Evolutionary conservation across 2,113 vertebrate genomes (phyloP), one percentile per base, ranked within the genome.

Genomic region (Gobius niger): DNA sequence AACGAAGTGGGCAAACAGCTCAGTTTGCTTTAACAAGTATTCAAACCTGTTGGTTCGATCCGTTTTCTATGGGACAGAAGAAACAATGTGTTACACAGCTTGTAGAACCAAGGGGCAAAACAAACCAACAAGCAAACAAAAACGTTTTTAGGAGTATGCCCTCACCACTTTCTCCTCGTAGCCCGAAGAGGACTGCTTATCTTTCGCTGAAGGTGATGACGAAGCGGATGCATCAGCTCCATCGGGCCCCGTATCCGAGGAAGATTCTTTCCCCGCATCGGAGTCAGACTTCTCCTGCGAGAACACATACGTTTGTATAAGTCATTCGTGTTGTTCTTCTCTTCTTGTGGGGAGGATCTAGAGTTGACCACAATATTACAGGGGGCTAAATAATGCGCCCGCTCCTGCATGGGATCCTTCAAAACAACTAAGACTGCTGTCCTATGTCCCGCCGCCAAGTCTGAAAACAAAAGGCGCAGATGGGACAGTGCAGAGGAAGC

Each of bases 101-200:
- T 34, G 12, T 14, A 14, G 12, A 34, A 13, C 24, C 4, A 11
- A 24, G 9, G 51, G 15, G 9, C 1, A 52, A 52, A n/a, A 16
- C n/a, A 11, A 3, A 18, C 5, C 11, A 11, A 34, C 24, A 34
- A 34, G 5, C 24, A 34, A 34, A 34, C 24, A 34, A 34, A 34
- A 34, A 34, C 24, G 24, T 34, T 34, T 34, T 12, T 0, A 18
- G 12, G 42, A 53, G n/a, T 13, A 18, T 18, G 2, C 70, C 80
- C 87, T 86, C 93, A 99, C 98, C 96, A 98, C 96, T 95, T 98
- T 99, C 88, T 98, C 96, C 89, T 99, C 98, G 52, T 99, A 99
- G 0, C 93, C 95, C 40, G 94, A 93, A 77, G 92, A 86, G 10
- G 78, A 67, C 5, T 89, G 88, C 89, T 96, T 95, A 68, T 93